Percentiles rank a stretch among this genome's conserved stretches.
These are phyloP conservation scores for Thinocorus orbignyianus DNA, from an alignment of 2,113 vertebrate genomes.

Conservation along the genomic window DNA sequence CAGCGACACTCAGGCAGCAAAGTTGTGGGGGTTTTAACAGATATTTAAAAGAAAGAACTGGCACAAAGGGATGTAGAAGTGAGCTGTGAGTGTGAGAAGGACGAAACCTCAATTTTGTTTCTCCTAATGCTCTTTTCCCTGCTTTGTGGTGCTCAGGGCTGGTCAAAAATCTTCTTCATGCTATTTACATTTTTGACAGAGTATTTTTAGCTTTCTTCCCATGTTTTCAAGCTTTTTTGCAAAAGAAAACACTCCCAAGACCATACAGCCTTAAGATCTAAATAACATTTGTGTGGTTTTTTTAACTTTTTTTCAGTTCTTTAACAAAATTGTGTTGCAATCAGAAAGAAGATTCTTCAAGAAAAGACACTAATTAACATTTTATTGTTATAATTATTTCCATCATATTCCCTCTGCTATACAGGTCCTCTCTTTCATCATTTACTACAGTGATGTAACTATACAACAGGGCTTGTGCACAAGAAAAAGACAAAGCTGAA, in stretches of 20 bases:
- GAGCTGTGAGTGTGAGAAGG: neutral
- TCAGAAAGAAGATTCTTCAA: neutral
- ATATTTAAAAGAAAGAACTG: slow-evolving; percentile 41
- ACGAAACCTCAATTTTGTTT: neutral
- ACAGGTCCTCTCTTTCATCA: slow-evolving; percentile 40
- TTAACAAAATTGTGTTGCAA: neutral
- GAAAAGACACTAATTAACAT: slow-evolving; percentile 41
- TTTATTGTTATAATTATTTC: slow-evolving; percentile 41
- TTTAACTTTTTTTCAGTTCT: neutral
- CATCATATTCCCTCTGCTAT: neutral
- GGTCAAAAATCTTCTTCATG: neutral
- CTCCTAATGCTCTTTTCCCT: neutral
- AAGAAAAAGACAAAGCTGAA: slow-evolving; percentile 65
- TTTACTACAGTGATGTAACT: slow-evolving; percentile 32
- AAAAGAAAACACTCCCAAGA: neutral
- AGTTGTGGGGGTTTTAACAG: neutral
- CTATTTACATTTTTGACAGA: neutral
- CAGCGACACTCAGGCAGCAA: neutral
- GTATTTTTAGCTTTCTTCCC: neutral
- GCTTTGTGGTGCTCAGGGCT: neutral
- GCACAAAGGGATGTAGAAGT: neutral
- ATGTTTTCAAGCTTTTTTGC: neutral
- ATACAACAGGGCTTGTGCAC: neutral
- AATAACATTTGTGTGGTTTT: neutral
- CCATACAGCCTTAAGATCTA: neutral